Conservation (phyloP, 2,797 vertebrate genomes). For the Orientallactaga sibirica region DNA sequence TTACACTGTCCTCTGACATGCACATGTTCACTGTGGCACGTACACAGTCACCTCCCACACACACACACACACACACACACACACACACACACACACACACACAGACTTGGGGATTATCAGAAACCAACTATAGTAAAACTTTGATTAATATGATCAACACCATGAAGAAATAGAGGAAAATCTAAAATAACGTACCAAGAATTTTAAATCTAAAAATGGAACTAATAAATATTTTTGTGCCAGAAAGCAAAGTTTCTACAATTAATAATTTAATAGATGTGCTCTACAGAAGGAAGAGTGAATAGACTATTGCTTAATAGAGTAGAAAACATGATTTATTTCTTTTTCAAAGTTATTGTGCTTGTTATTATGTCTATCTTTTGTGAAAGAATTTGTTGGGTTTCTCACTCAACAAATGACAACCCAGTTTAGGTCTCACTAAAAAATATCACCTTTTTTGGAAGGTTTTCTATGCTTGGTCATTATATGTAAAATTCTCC, state of each 20-base stretch:
- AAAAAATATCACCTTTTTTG: background rate
- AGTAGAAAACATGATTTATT: background rate
- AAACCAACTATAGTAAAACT: background rate
- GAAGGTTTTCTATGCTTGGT: background rate
- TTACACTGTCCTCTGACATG: no score
- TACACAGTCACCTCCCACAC: no score
- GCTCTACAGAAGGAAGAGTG: no score
- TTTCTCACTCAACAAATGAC: background rate
- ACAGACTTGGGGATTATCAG: background rate
- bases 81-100: background rate
- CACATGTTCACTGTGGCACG: no score
- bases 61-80: no score
- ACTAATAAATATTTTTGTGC: background rate
- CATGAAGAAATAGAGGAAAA: background rate
- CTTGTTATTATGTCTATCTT: background rate
- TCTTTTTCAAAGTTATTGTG: background rate
- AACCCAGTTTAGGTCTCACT: background rate
- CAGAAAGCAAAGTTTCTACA: background rate
- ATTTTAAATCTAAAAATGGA: background rate
- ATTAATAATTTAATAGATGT: background rate
- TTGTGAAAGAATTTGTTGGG: background rate
- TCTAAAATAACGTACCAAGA: background rate
- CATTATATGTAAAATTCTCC: background rate
- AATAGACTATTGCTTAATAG: background rate
- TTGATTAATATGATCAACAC: constrained; percentile 21